Conservation (phyloP, 2,888 invertebrate genomes). For the Drosophila neonasuta region DNA sequence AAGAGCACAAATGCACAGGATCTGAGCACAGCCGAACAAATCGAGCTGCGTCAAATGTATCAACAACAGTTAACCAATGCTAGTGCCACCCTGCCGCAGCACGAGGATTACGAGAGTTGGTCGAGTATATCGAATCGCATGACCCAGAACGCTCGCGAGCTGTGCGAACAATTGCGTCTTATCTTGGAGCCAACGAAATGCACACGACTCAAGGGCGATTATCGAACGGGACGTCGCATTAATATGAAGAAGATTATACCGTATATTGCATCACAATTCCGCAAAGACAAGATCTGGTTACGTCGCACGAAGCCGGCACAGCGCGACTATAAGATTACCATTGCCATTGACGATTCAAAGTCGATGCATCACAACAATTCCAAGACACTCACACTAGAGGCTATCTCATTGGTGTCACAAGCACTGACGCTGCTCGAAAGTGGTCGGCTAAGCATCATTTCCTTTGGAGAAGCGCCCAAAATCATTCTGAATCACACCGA, state of each 20-base stretch:
- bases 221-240: slow-evolving; percentile 96
- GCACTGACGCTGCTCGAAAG: slow-evolving; percentile 96
- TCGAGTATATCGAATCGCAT: slow-evolving; percentile 81
- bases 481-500: slow-evolving; percentile 96
- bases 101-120: slow-evolving; percentile 80
- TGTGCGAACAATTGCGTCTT: slow-evolving; percentile 96
- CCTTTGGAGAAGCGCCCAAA: slow-evolving; percentile 93
- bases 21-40: slow-evolving; percentile 68
- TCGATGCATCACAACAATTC: slow-evolving; percentile 95
- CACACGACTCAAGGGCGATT: slow-evolving; percentile 96
- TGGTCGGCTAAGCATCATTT: slow-evolving; percentile 94
- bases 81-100: slow-evolving; percentile 66
- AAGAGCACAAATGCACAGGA: slow-evolving; percentile 72
- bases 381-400: slow-evolving; percentile 96
- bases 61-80: slow-evolving; percentile 76
- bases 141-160: slow-evolving; percentile 87
- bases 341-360: slow-evolving; percentile 98
- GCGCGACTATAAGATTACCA: slow-evolving; percentile 96
- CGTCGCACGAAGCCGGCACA: slow-evolving; percentile 97
- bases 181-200: slow-evolving; percentile 98
- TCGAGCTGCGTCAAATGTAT: slow-evolving; percentile 79
- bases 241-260: slow-evolving; percentile 99
- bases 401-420: slow-evolving; percentile 93
- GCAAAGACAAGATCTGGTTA: slow-evolving; percentile 99
- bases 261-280: slow-evolving; percentile 99